These are phyloP conservation scores for Pyrocephalus nanus DNA, from an alignment of 2,797 vertebrate species.

Conservation along the genomic window DNA sequence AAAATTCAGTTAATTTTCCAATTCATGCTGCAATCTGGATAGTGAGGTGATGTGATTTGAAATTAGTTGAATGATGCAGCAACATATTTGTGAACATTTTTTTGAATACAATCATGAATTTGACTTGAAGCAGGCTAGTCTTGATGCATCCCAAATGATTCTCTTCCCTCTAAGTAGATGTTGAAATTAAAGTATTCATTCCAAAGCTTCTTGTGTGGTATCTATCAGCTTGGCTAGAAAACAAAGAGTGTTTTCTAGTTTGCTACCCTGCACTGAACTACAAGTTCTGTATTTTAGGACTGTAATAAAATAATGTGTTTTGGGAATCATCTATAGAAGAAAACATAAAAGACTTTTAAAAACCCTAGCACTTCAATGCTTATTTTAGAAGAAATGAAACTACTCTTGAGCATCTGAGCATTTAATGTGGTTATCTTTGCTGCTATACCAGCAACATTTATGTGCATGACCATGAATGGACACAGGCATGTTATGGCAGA, in stretches of 20 bases:
- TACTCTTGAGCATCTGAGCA: not conserved
- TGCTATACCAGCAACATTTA: not conserved
- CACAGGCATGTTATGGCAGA: not conserved
- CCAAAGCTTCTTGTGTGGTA: not conserved
- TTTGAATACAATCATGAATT: not conserved
- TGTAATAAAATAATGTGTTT: not conserved
- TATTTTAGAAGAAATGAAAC: not conserved
- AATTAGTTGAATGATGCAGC: not conserved
- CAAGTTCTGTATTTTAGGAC: not conserved
- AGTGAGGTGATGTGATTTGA: not conserved
- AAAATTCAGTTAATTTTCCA: slow-evolving; percentile 12
- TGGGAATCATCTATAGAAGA: not conserved
- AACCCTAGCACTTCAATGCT: rapidly evolving
- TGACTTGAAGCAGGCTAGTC: not conserved
- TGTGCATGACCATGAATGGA: not conserved
- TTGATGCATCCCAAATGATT: not conserved
- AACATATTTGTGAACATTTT: not conserved
- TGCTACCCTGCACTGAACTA: not conserved
- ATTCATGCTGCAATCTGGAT: not conserved
- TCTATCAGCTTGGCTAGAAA: not conserved
- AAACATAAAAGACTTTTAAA: not conserved
- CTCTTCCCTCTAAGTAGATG: not conserved
- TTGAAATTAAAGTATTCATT: not conserved
- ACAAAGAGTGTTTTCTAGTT: not conserved
- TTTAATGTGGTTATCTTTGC: not conserved